Evolutionary conservation across 1,140 invertebrate species (phyloP).

Genomic region (Drosophila serrata): DNA sequence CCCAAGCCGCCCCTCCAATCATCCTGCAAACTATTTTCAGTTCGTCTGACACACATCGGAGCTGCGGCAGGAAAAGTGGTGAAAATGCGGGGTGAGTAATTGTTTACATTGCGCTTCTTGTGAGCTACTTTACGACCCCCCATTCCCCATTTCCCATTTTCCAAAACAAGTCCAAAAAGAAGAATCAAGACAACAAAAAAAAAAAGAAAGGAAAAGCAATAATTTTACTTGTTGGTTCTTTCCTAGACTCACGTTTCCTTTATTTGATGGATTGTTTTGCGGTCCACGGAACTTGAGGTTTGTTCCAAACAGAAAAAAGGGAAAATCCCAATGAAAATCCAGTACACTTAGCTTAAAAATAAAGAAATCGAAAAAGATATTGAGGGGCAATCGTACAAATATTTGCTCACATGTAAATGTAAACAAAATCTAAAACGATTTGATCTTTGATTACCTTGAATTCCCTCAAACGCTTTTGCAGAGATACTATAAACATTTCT

Average conservation of each 20-base stretch:
- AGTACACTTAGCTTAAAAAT: constrained; percentile 4
- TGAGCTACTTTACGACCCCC: constrained; percentile 56
- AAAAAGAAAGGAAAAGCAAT: not conserved
- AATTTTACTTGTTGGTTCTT: constrained; percentile 43
- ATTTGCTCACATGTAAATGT: constrained; percentile 31
- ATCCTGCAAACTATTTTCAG: constrained; percentile 75
- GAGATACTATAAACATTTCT: constrained; percentile 20
- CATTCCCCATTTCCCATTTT: not conserved
- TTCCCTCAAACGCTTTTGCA: constrained; percentile 13
- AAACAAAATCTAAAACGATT: constrained; percentile 37
- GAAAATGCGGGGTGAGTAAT: constrained; percentile 37
- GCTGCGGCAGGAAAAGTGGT: constrained; percentile 24
- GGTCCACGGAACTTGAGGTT: constrained; percentile 29
- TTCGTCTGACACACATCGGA: constrained; percentile 69
- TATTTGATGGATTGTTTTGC: constrained; percentile 69
- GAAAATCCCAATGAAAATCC: not conserved
- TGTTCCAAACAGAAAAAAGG: not conserved
- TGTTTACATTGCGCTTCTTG: constrained; percentile 56
- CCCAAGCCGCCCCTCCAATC: constrained; percentile 15
- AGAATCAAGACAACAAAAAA: not conserved
- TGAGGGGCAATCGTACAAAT: not conserved
- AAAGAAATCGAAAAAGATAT: not conserved
- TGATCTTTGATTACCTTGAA: constrained; percentile 52
- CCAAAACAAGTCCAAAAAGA: not conserved
- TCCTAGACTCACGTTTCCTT: constrained; percentile 43